Base-by-base conservation (phyloP, 2,113 vertebrate species). In the Hystrix brachyura region DNA sequence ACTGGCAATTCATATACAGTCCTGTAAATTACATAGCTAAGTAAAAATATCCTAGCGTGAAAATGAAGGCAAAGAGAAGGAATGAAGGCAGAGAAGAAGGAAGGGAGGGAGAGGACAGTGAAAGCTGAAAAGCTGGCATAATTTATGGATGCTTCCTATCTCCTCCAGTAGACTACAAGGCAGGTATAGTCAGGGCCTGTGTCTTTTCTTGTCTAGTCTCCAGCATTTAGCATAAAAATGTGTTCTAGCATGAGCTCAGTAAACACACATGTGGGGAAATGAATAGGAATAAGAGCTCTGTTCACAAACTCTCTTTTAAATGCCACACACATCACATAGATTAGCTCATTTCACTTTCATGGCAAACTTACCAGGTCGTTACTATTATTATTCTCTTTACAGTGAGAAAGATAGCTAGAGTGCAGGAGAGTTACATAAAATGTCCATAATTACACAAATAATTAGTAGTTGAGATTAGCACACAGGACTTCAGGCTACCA, bases 131-230 rank as follows among this genome's bases (percentile, higher is more conserved):
- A 79, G 5, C 87, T 32, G n/a, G 23, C 14, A 1, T 14, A 21
- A 46, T 25, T 32, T 14, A 3, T 12, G 32, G 81, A 8, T n/a
- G n/a, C n/a, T 12, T 15, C 53, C 3, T 14, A 1, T 34, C 18
- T 65, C 53, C n/a, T 79, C 21, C 79, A 19, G 32, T 2, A 86
- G 25, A 59, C 48, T 46, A 2, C 1, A 1, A n/a, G 53, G 34
- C 25, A 1, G 17, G 43, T 29, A 0, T 0, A 5, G 7, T 64
- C 72, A 38, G 48, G 21, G 29, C 57, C 32, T 25, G 8, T 12
- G 7, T 19, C 51, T 19, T 81, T 46, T 53, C 46, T 71, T 57
- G 32, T 29, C 18, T n/a, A 34, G 59, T 21, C 85, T 19, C 12
- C 57, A 43, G 62, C 0, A 3, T 71, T 87, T 29, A 27, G 87